Conservation (phyloP, 2,888 invertebrate genomes). For the Thelaira solivaga region DNA sequence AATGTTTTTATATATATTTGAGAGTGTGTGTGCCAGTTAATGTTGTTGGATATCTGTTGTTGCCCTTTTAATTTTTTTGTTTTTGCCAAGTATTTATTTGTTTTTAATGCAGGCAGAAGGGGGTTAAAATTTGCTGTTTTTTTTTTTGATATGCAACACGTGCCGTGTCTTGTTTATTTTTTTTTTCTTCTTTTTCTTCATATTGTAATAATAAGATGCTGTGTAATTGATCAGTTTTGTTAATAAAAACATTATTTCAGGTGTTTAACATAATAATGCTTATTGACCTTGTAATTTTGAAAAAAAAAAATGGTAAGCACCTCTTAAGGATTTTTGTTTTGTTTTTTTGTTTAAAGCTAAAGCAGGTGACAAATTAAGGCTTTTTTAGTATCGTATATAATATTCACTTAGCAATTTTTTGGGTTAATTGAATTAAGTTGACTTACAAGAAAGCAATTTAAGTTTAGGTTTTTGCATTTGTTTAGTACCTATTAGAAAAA, state of each 20-base stretch:
- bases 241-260: slow-evolving; percentile 24
- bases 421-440: no score
- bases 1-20: slow-evolving; percentile 15
- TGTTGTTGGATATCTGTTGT: neutral
- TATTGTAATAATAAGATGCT: slow-evolving; percentile 35
- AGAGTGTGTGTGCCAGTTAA: neutral
- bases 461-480: no score
- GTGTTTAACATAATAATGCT: neutral
- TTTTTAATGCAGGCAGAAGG: slow-evolving; percentile 37
- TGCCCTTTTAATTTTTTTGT: neutral
- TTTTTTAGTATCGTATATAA: no score
- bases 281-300: slow-evolving; percentile 4
- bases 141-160: slow-evolving; percentile 21
- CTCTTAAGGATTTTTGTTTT: no score
- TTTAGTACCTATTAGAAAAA: no score
- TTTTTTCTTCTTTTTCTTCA: neutral
- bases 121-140: slow-evolving; percentile 11
- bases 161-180: neutral
- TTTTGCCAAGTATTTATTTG: neutral
- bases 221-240: slow-evolving; percentile 13
- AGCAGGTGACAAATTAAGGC: no score
- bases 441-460: no score
- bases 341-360: no score
- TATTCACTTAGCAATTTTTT: no score
- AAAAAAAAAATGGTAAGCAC: no score